Evolutionary conservation across 2,113 vertebrate species (phyloP).

Genomic region (Perca fluviatilis): DNA sequence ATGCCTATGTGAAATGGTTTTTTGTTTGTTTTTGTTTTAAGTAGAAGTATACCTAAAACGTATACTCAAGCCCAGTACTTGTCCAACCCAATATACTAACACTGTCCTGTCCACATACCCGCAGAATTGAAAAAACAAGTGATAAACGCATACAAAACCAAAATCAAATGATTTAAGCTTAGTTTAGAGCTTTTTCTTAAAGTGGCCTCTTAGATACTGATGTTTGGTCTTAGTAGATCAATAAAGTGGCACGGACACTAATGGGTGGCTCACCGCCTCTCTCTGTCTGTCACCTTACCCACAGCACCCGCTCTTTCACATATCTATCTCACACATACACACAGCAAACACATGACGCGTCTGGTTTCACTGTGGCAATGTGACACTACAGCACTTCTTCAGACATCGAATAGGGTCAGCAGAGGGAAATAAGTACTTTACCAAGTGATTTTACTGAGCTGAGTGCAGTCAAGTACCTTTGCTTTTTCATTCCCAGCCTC

Average conservation of each 20-base stretch:
- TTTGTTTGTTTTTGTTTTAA: neutral
- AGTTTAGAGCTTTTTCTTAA: neutral
- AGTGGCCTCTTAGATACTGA: conserved; percentile 1
- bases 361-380: conserved; percentile 36
- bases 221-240: conserved; percentile 32
- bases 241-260: conserved; percentile 46
- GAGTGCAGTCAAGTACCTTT: neutral
- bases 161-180: neutral
- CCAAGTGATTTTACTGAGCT: conserved; percentile 18
- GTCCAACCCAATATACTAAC: neutral
- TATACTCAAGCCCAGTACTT: neutral
- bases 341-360: conserved; percentile 38
- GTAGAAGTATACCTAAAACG: neutral
- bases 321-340: conserved; percentile 33
- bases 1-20: neutral
- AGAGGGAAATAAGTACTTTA: conserved; percentile 28
- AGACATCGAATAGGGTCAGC: conserved; percentile 22
- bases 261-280: conserved; percentile 39
- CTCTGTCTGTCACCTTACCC: conserved; percentile 26
- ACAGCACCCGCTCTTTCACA: conserved; percentile 14
- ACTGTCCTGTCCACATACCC: neutral
- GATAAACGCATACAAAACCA: neutral
- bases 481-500: neutral
- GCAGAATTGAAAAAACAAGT: neutral
- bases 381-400: conserved; percentile 50